These are phyloP conservation scores for Motacilla alba DNA, from an alignment of 2,113 vertebrate genomes.

Conservation along the genomic window DNA sequence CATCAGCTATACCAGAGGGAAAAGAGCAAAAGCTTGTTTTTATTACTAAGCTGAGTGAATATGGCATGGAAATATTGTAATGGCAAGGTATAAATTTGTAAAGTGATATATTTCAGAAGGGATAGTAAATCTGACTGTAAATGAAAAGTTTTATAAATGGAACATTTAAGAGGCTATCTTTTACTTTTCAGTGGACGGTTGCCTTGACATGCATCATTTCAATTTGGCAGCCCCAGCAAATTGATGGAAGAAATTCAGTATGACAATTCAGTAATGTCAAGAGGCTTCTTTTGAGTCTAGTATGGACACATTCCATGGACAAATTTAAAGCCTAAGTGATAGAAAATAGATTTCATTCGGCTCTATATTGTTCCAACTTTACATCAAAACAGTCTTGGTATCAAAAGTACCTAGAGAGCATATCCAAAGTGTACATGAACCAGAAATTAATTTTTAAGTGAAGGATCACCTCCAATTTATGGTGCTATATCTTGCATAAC, in stretches of 20 bases:
- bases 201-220: conserved; percentile 71
- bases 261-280: conserved; percentile 74
- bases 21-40: conserved; percentile 56
- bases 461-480: conserved; percentile 67
- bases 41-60: conserved; percentile 51
- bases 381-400: not conserved
- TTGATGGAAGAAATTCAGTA: conserved; percentile 78
- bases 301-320: conserved; percentile 54
- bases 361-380: not conserved
- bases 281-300: conserved; percentile 71
- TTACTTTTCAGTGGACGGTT: conserved; percentile 67
- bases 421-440: not conserved
- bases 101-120: conserved; percentile 69
- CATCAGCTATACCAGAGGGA: conserved; percentile 24
- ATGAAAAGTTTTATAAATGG: conserved; percentile 75
- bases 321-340: conserved; percentile 72
- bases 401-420: not conserved
- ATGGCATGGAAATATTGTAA: conserved; percentile 39
- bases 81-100: conserved; percentile 62
- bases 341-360: conserved; percentile 29
- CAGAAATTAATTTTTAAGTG: conserved; percentile 60
- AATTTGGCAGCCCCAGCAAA: conserved; percentile 72
- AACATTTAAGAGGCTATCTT: conserved; percentile 67
- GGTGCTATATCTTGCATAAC: conserved; percentile 73
- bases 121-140: conserved; percentile 60